Base-by-base conservation (phyloP, 2,113 vertebrate genomes). In the Eonycteris spelaea region DNA sequence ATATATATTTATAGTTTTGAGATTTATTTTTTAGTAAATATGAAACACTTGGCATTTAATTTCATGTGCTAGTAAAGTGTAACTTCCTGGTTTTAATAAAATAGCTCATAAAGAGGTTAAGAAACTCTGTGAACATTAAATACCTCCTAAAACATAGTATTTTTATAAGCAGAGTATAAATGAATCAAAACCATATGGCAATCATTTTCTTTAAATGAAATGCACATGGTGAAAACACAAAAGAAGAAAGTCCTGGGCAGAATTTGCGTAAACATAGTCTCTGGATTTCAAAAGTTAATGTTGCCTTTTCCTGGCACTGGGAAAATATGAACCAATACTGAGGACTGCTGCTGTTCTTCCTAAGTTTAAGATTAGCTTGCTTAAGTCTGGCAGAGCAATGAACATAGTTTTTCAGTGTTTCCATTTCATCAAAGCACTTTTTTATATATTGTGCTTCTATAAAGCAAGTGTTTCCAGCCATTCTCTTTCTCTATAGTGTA, bases 121-220 rank as follows among this genome's bases (percentile, higher is more conserved):
- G 35, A 95, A 89, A 79, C 83, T 96, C 33, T 87, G 43, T 75
- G 73, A 61, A 91, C 91, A 89, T 97, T 80, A 97, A 96, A 95
- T 97, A 89, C 38, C 75, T 93, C 82, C 61, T 95, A 94, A 92
- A 96, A 86, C 33, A 80, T 26, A 71, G 48, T 74, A 86, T 79
- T 96, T 97, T 97, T 94, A 93, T 75, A 85, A 86, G 45, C n/a
- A 91, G 78, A 95, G 80, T 83, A n/a, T 80, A 96, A 95, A 91
- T 51, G 15, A 93, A 97, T 97, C 33, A 94, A 97, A 96, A 89
- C 86, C 96, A 96, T 51, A 95, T 93, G 97, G 30, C 9, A 77
- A 24, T 45, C 10, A 21, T 91, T 97, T 92, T 57, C n/a, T 96
- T 30, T 77, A 92, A 97, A 98, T 94, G 48, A 93, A 95, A 90